Conservation (phyloP, 1,140 invertebrate species). For the Epicauta chinensis region DNA sequence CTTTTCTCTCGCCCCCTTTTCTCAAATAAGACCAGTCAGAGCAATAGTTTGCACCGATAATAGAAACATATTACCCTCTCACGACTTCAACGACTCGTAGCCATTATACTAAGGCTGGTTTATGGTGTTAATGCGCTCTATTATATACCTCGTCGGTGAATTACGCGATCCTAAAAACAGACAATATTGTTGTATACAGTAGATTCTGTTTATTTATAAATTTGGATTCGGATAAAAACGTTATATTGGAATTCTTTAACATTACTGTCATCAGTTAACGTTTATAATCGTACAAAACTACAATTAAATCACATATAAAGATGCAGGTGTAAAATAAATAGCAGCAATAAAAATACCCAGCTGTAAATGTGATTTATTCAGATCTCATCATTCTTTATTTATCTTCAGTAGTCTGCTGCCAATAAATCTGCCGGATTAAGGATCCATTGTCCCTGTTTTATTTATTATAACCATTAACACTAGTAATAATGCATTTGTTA, state of each 20-base stretch:
- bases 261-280: too few relatives aligned
- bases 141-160: constrained; percentile 33
- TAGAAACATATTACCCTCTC: constrained; percentile 45
- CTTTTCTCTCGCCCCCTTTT: constrained; percentile 18
- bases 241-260: too few relatives aligned
- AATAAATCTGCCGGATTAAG: constrained; percentile 42
- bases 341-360: constrained; percentile 28
- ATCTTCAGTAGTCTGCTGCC: constrained; percentile 26
- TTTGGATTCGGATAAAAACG: not conserved
- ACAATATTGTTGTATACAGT: constrained; percentile 1
- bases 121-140: constrained; percentile 45
- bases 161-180: constrained; percentile 26
- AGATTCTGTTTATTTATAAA: not conserved
- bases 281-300: too few relatives aligned
- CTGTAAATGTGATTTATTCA: constrained; percentile 39
- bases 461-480: constrained; percentile 44
- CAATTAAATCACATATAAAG: constrained; percentile 15
- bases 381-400: constrained; percentile 34
- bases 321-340: constrained; percentile 31
- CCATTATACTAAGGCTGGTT: constrained; percentile 44
- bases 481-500: constrained; percentile 44
- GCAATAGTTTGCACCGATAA: constrained; percentile 42
- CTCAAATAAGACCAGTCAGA: not conserved
- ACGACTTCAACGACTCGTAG: constrained; percentile 41
- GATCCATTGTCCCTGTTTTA: constrained; percentile 42